Base-by-base conservation (phyloP, 2,113 vertebrate species). In the Peucedramus taeniatus region DNA sequence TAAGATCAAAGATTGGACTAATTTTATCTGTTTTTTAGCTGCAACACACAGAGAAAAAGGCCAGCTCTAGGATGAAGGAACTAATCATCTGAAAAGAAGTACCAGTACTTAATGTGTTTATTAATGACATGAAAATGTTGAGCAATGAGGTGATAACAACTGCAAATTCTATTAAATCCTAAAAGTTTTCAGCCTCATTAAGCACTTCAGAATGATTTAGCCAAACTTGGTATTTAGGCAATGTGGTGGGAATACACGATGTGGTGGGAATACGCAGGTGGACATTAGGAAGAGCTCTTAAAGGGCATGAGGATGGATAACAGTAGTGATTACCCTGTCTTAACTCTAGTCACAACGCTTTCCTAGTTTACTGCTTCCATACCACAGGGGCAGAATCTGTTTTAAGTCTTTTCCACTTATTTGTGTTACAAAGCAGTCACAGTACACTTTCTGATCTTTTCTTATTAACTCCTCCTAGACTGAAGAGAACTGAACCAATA, bases 81-180 rank as follows among this genome's bases (percentile, higher is more conserved):
- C 59, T 89, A 92, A 90, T 74, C 3, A 1, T 75, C 71, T 92
- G 71, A 89, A 70, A 86, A 94, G 20, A 81, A 87, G 39, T 50
- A 80, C 14, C 47, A 70, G 57, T 79, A 80, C 47, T 78, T 92
- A 76, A 23, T 64, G 39, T 63, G 42, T 83, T 92, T 90, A 83
- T 74, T 94, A 95, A 95, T 77, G 33, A 51, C 35, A 60, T 44
- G 35, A 93, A 80, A 87, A 89, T 56, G 30, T 50, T 89, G 72
- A 89, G 44, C 77, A 94, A 95, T 89, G 91, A 94, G 68, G 24
- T 88, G 83, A 71, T 60, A 90, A 72, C 54, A 89, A 3, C 35
- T 35, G 35, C 13, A 83, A 77, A 93, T 86, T 90, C 54, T 85
- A 70, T 90, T 69, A 74, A 88, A 77, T 72, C 27, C 47, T 86